phyloP scores from a whole-genome alignment of 1,140 invertebrate species.

The Zaprionus vittiger region DNA sequence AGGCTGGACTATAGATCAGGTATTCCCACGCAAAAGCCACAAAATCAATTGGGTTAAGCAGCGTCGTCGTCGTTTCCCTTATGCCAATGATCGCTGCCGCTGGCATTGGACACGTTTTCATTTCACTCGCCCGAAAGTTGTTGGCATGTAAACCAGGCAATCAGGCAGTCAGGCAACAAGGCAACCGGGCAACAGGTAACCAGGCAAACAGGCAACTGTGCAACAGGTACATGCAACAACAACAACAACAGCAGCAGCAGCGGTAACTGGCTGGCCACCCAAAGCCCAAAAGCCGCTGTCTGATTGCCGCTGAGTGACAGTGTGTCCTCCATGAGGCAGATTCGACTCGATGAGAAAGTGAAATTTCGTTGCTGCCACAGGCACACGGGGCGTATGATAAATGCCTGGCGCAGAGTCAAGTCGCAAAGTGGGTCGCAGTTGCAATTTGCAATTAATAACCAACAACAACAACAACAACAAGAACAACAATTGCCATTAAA shows the following conservation, averaged over 20 bases:
- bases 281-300: constrained; percentile 47
- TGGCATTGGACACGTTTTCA: constrained; percentile 35
- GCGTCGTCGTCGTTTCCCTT: constrained; percentile 1
- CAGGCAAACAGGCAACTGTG: constrained; percentile 23
- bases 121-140: constrained; percentile 37
- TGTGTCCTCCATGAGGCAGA: constrained; percentile 23
- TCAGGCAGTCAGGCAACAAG: constrained; percentile 10
- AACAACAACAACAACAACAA: constrained; percentile 5
- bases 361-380: constrained; percentile 53
- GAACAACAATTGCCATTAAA: constrained; percentile 2
- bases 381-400: constrained; percentile 71
- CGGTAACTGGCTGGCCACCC: constrained; percentile 39
- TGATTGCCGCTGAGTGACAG: constrained; percentile 39
- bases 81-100: constrained; percentile 15
- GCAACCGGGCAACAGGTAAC: constrained; percentile 28
- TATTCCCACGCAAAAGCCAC: constrained; percentile 19
- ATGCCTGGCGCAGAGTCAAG: constrained; percentile 39
- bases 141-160: constrained; percentile 19
- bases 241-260: not conserved
- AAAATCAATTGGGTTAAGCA: constrained; percentile 65
- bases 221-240: constrained; percentile 51
- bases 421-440: constrained; percentile 66
- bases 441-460: constrained; percentile 77
- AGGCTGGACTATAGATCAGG: not conserved
- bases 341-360: constrained; percentile 63